phyloP scores from a whole-genome alignment of 2,113 vertebrate genomes.

The Cyanoramphus novaezelandiae region DNA sequence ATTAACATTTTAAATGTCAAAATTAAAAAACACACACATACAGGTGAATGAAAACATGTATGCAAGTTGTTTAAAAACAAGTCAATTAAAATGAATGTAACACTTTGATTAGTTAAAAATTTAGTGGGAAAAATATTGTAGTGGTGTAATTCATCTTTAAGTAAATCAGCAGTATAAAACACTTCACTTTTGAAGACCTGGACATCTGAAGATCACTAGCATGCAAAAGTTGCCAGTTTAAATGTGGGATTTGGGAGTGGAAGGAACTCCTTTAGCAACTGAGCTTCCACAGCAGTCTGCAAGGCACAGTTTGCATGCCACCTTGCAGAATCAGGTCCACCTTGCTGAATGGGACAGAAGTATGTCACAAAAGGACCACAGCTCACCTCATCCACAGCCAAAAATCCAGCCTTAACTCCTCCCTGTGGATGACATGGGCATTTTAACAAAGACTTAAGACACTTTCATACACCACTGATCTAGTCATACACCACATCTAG shows the following conservation, averaged over 20 bases:
- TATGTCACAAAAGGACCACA: neutral
- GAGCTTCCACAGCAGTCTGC: neutral
- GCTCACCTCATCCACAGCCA: neutral
- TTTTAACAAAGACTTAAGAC: neutral
- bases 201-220: neutral
- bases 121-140: neutral
- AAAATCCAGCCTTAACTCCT: neutral
- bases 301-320: neutral
- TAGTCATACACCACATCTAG: no score
- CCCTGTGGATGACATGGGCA: rapidly evolving
- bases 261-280: neutral
- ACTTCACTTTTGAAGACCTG: neutral
- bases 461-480: neutral
- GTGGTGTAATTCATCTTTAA: neutral
- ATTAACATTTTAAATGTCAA: neutral
- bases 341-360: neutral
- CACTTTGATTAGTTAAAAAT: neutral
- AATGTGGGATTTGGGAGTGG: rapidly evolving
- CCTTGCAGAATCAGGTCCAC: neutral
- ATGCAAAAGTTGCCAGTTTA: neutral
- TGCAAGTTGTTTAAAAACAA: neutral
- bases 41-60: neutral
- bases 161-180: neutral
- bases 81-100: neutral
- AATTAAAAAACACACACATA: neutral